Evolutionary conservation across 2,888 invertebrate genomes (phyloP), one percentile per base, ranked within the genome.

Genomic region (Nemurella pictetii): DNA sequence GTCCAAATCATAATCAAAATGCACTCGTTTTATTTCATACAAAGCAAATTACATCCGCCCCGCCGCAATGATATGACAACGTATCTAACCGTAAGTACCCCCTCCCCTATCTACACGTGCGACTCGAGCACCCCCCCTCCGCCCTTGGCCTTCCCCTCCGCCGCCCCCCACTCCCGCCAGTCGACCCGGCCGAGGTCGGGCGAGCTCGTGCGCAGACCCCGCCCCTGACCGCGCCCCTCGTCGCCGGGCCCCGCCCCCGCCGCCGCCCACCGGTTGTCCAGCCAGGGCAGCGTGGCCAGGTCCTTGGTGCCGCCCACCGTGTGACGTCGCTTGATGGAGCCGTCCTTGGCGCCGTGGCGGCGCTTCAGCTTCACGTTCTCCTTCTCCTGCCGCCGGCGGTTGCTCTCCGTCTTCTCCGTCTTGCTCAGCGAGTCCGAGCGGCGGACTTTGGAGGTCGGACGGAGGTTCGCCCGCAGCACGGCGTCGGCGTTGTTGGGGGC

Each of bases 281-380:
- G 88, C 92, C 92, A 93, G 78, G 92, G 92, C 27, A 94, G 91
- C 87, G 94, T 93, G 87, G 94, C 94, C 27, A 94, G 95, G 91
- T 97, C 97, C 90, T 96, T 96, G n/a, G 96, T 96, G 84, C 98
- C 97, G 86, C 97, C 97, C 9, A 98, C 97, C 0, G 98, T 98
- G 91, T 98, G 97, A 32, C 98, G 93, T 77, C 98, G 93, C 90
- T 97, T 97, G 88, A 97, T 96, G 87, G 96, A 95, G 87, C 95
- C 91, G 90, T 95, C 95, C n/a, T 94, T 94, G 94, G 94, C 94
- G 86, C 95, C 95, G 90, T 94, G 95, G 90, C 95, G 95, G 87
- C 95, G 91, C 90, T 95, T 95, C 85, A 87, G 80, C 80, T 87
- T 87, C 88, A 85, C 85, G 36, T 86, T 86, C 78, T 86, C 85